A percentile compares a stretch with the other conserved stretches of the same genome.
These are phyloP conservation scores for Pristionchus entomophagus DNA, from an alignment of 2,888 invertebrate genomes.

Conservation along the genomic window DNA sequence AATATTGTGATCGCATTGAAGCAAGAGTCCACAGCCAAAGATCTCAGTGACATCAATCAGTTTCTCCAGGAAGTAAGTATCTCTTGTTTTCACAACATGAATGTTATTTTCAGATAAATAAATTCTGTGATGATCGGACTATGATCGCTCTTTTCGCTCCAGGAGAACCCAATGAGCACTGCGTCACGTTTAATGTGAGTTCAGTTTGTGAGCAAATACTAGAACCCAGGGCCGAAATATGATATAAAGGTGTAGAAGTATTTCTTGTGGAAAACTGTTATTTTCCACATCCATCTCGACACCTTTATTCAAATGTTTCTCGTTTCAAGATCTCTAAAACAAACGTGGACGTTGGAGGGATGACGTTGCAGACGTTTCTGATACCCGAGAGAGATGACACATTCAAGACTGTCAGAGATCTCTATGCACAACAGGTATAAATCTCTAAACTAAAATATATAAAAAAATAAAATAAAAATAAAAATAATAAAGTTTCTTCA, in stretches of 20 bases:
- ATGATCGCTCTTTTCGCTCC: slow-evolving; percentile 30
- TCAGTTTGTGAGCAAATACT: not conserved
- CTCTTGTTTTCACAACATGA: not conserved
- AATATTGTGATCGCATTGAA: slow-evolving; percentile 22
- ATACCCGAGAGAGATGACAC: not conserved
- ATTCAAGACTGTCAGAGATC: not conserved
- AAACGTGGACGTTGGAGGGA: not conserved
- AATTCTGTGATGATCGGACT: slow-evolving; percentile 30
- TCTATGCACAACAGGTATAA: slow-evolving; percentile 22
- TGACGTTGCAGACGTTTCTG: not conserved
- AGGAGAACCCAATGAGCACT: not conserved
- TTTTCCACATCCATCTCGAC: no score
- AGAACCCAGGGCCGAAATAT: no score
- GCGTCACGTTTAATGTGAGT: not conserved
- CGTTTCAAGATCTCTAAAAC: not conserved
- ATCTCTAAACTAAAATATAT: not conserved
- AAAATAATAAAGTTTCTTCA: not conserved
- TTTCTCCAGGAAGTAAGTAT: not conserved
- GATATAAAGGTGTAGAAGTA: no score
- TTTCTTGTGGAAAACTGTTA: no score
- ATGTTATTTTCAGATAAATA: slow-evolving; percentile 30
- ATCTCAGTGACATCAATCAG: slow-evolving; percentile 13
- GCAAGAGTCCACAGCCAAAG: not conserved
- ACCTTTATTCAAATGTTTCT: not conserved
- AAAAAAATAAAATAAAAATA: not conserved